Evolutionary conservation across 2,888 invertebrate species (phyloP).

Genomic region (Corbicula japonica): DNA sequence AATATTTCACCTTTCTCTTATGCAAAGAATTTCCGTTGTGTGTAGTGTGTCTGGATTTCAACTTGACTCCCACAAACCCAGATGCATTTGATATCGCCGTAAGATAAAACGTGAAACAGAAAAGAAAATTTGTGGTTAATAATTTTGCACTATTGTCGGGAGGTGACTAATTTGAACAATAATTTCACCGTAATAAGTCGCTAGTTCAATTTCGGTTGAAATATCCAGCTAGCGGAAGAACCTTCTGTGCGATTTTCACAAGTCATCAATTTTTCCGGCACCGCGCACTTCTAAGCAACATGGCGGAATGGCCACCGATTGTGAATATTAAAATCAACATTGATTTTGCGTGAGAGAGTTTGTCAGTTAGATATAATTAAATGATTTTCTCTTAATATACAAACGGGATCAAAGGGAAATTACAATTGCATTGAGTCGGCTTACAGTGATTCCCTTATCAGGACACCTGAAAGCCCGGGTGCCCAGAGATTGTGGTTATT

Average conservation of each 20-base stretch:
- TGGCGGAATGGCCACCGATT: slow-evolving; percentile 9
- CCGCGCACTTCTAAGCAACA: slow-evolving; percentile 30
- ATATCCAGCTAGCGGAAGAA: slow-evolving; percentile 43
- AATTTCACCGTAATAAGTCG: slow-evolving; percentile 1
- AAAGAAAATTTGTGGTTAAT: too few species aligned
- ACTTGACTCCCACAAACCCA: too few species aligned
- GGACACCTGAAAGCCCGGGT: slow-evolving; percentile 5
- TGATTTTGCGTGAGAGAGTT: slow-evolving; percentile 36
- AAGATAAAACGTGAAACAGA: too few species aligned
- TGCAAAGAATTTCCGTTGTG: too few species aligned
- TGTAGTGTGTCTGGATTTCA: too few species aligned
- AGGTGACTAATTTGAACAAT: slow-evolving; percentile 17
- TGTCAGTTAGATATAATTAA: slow-evolving; percentile 38
- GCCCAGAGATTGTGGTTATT: slow-evolving; percentile 2
- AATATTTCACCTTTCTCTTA: too few species aligned
- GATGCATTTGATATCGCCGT: too few species aligned
- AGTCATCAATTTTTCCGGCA: slow-evolving; percentile 55
- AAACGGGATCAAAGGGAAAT: slow-evolving; percentile 57
- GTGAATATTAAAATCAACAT: slow-evolving; percentile 50
- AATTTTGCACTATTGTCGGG: too few species aligned
- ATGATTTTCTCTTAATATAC: slow-evolving; percentile 52
- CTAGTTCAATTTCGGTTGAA: slow-evolving; percentile 15
- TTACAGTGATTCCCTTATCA: slow-evolving; percentile 44
- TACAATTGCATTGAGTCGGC: slow-evolving; percentile 50
- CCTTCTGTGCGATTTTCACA: slow-evolving; percentile 59